phyloP scores from a whole-genome alignment of 2,113 vertebrate species.

The Ceyx cyanopectus region DNA sequence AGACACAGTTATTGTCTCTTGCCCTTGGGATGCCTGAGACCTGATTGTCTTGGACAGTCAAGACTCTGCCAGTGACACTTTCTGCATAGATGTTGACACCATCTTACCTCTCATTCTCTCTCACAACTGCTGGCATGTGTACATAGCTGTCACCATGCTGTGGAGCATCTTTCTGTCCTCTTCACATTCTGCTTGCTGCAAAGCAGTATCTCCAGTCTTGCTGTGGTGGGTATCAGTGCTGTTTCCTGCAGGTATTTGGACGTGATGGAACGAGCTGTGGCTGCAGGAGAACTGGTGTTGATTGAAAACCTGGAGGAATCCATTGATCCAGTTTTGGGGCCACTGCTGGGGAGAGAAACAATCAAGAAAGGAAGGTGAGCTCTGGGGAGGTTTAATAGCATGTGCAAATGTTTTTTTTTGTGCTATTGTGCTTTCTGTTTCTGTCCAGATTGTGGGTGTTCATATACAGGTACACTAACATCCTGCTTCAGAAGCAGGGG shows the following conservation, averaged over 20 bases:
- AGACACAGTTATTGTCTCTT: not conserved
- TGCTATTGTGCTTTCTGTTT: not conserved
- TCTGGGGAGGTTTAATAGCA: not conserved
- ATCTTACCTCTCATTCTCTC: not conserved
- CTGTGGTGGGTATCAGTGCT: not conserved
- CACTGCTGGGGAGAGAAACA: slow-evolving; percentile 90
- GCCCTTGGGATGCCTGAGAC: not conserved
- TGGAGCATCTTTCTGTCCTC: not conserved
- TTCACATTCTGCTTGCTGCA: fast-evolving
- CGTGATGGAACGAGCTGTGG: slow-evolving; percentile 85
- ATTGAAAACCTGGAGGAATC: slow-evolving; percentile 94
- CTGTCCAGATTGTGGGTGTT: not conserved
- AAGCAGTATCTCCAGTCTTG: not conserved
- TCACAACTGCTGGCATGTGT: fast-evolving
- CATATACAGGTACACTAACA: not conserved
- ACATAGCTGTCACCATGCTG: fast-evolving
- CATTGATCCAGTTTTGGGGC: slow-evolving; percentile 91
- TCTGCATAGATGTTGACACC: not conserved
- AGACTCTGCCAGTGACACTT: not conserved
- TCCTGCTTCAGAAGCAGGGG: not conserved
- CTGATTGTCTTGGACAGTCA: not conserved
- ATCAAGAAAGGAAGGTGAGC: slow-evolving; percentile 94
- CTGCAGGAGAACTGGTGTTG: slow-evolving; percentile 87
- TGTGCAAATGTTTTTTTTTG: too few relatives aligned
- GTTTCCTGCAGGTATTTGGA: slow-evolving; percentile 86